Conservation (phyloP, 2,888 invertebrate species). For the Tillus elongatus region DNA sequence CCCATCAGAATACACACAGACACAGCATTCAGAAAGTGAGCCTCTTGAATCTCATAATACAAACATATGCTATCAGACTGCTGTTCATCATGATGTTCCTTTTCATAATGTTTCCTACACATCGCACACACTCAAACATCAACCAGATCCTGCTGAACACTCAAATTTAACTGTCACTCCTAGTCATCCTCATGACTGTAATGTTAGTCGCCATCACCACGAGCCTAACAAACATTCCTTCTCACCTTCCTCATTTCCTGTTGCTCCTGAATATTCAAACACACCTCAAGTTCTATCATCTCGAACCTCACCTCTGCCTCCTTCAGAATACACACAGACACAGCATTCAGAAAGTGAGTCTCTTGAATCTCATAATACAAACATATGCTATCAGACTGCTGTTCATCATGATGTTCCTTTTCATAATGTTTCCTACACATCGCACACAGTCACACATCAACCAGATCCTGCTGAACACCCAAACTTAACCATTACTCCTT, state of each 20-base stretch:
- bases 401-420: slow-evolving; percentile 19
- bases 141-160: neutral
- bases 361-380: slow-evolving; percentile 38
- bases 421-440: slow-evolving; percentile 3
- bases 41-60: slow-evolving; percentile 37
- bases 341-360: slow-evolving; percentile 17
- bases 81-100: slow-evolving; percentile 21
- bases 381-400: slow-evolving; percentile 25
- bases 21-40: slow-evolving; percentile 13
- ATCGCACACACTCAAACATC: slow-evolving; percentile 1
- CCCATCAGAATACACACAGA: slow-evolving; percentile 1
- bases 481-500: neutral
- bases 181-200: neutral
- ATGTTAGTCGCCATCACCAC: neutral
- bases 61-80: slow-evolving; percentile 27
- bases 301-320: no score
- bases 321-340: neutral
- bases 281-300: no score
- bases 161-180: neutral
- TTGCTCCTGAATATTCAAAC: slow-evolving; percentile 3
- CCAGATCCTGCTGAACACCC: slow-evolving; percentile 1
- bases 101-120: slow-evolving; percentile 5
- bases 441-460: slow-evolving; percentile 1
- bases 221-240: slow-evolving; percentile 5
- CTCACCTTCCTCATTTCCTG: slow-evolving; percentile 6